Conservation (phyloP, 2,888 invertebrate species). For the Sympetrum striolatum region DNA sequence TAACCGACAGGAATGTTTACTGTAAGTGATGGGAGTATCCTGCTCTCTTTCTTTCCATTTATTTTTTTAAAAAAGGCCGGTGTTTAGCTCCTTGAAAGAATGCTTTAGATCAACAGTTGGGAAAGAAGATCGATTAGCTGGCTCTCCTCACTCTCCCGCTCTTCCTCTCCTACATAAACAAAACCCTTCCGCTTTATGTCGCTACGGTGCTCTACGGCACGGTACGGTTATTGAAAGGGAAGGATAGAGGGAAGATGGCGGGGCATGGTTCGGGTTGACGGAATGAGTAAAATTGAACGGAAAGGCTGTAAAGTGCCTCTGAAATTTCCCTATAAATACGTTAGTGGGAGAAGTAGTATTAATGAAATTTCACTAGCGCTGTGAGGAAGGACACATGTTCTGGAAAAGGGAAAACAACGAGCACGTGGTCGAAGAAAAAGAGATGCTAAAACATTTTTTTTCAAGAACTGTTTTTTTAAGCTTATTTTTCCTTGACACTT, state of each 20-base stretch:
- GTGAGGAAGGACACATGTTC: background rate
- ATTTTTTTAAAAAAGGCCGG: background rate
- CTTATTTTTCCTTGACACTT: too few species aligned
- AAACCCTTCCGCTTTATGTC: background rate
- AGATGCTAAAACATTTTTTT: too few species aligned
- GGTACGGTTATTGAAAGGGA: background rate
- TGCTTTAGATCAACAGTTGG: background rate
- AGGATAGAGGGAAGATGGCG: background rate
- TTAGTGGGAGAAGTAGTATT: background rate
- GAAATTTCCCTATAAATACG: background rate
- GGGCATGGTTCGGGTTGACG: background rate
- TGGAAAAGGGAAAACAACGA: too few species aligned
- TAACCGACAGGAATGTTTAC: too few species aligned
- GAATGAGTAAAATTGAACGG: background rate
- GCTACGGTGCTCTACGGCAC: background rate
- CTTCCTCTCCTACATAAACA: background rate
- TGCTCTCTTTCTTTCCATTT: too few species aligned
- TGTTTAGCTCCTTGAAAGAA: background rate
- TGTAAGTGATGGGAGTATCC: too few species aligned
- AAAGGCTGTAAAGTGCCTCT: background rate
- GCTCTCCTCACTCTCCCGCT: background rate
- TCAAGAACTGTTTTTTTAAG: too few species aligned
- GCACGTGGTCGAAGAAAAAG: too few species aligned
- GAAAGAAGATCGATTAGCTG: background rate
- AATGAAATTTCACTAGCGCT: background rate